These are phyloP conservation scores for Lithodes maja DNA, from an alignment of 2,888 invertebrate genomes.

Conservation along the genomic window DNA sequence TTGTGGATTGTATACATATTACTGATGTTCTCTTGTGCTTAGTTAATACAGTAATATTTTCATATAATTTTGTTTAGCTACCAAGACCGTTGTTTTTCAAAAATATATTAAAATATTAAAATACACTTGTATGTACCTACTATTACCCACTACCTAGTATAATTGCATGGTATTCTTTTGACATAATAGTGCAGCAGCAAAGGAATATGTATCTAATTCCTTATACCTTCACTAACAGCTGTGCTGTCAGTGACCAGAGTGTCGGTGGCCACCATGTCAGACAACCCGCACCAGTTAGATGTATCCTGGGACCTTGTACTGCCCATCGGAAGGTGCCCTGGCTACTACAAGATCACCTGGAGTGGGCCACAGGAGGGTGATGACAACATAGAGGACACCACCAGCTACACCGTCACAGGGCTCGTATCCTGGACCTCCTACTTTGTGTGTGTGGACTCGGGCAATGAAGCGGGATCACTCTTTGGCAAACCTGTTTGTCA, in stretches of 20 bases:
- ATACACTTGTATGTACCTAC: too few species aligned
- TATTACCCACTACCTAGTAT: too few species aligned
- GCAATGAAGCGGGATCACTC: not conserved
- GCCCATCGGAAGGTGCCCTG: not conserved
- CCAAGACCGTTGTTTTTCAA: too few species aligned
- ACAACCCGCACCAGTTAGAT: not conserved
- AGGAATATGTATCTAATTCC: too few species aligned
- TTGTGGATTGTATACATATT: too few species aligned
- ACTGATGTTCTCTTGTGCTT: too few species aligned
- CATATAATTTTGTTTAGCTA: too few species aligned
- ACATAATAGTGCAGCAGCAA: too few species aligned
- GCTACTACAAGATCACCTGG: not conserved
- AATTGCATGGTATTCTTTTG: too few species aligned
- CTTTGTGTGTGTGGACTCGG: not conserved
- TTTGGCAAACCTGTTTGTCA: not conserved
- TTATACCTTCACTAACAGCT: not conserved
- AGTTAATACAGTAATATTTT: too few species aligned
- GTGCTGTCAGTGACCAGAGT: not conserved
- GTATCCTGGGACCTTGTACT: not conserved
- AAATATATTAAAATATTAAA: too few species aligned
- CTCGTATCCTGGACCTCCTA: not conserved
- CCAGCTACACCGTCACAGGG: not conserved
- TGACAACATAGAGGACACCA: not conserved
- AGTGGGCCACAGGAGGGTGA: not conserved
- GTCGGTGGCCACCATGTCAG: not conserved